Conservation (phyloP, 1,140 invertebrate species). For the Eumeta japonica region DNA sequence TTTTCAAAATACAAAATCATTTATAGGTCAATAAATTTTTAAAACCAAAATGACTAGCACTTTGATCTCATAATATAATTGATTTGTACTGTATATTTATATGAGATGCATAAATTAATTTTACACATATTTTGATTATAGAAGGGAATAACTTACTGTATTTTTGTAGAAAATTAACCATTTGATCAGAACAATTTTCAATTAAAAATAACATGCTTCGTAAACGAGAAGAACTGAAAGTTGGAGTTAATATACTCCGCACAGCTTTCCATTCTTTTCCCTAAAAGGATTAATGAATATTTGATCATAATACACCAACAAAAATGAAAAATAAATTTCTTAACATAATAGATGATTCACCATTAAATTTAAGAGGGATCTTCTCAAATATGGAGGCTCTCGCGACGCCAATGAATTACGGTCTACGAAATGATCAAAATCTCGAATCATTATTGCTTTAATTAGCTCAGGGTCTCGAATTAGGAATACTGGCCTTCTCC, state of each 20-base stretch:
- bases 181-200: constrained; percentile 27
- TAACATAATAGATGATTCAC: constrained; percentile 14
- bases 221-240: constrained; percentile 36
- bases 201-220: constrained; percentile 42
- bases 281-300: too few relatives aligned
- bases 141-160: too few relatives aligned
- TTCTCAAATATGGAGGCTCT: constrained; percentile 28
- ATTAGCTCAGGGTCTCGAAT: constrained; percentile 58
- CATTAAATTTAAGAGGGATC: constrained; percentile 33
- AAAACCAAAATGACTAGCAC: too few relatives aligned
- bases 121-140: too few relatives aligned
- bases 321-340: too few relatives aligned
- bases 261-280: constrained; percentile 42
- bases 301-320: too few relatives aligned
- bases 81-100: too few relatives aligned
- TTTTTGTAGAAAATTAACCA: constrained; percentile 32
- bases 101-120: too few relatives aligned
- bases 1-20: too few relatives aligned
- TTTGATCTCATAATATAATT: too few relatives aligned
- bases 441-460: constrained; percentile 56
- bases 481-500: constrained; percentile 40
- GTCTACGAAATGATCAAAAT: constrained; percentile 61
- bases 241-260: constrained; percentile 34
- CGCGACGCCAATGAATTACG: constrained; percentile 27
- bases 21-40: too few relatives aligned